Percentiles rank a stretch among this genome's conserved stretches.
phyloP scores from a whole-genome alignment of 2,797 vertebrate genomes.

The Sebastes nivosus region DNA sequence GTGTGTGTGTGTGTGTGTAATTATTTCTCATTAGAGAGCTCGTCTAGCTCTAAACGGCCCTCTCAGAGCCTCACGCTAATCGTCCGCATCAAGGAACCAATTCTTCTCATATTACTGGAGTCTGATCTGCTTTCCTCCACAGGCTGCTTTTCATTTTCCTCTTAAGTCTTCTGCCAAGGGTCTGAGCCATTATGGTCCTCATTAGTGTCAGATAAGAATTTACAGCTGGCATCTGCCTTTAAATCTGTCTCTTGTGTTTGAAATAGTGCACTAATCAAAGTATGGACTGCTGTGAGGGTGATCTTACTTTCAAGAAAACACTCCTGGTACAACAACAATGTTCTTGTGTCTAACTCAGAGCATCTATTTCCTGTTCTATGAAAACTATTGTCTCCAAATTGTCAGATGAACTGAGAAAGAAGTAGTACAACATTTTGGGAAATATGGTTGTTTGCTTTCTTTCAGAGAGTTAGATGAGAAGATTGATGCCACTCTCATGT shows the following conservation, averaged over 20 bases:
- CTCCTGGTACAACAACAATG: not conserved
- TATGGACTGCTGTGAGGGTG: not conserved
- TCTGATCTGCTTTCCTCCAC: conserved; percentile 31
- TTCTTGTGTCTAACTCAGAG: not conserved
- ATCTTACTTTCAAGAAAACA: conserved; percentile 3
- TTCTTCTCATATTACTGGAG: conserved; percentile 17
- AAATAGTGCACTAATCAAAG: conserved; percentile 16
- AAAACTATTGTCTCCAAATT: not conserved
- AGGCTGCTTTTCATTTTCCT: conserved; percentile 43
- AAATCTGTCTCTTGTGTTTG: conserved; percentile 16
- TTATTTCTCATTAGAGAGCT: conserved; percentile 47
- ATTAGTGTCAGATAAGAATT: conserved; percentile 43
- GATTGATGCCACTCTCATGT: not conserved
- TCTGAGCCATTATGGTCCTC: conserved; percentile 34
- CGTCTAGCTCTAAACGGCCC: conserved; percentile 2
- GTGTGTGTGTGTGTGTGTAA: conserved; percentile 6
- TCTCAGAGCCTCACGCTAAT: conserved; percentile 38
- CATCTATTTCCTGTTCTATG: not conserved
- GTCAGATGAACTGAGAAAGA: not conserved
- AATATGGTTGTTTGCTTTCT: too few species aligned
- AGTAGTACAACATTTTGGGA: not conserved
- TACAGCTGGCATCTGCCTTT: conserved; percentile 10
- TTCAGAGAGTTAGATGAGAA: not conserved
- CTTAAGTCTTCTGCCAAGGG: conserved; percentile 20
- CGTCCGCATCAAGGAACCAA: conserved; percentile 18